These are phyloP conservation scores for Vannuccia rotundouncinata DNA, from an alignment of 2,888 invertebrate genomes.

Conservation along the genomic window DNA sequence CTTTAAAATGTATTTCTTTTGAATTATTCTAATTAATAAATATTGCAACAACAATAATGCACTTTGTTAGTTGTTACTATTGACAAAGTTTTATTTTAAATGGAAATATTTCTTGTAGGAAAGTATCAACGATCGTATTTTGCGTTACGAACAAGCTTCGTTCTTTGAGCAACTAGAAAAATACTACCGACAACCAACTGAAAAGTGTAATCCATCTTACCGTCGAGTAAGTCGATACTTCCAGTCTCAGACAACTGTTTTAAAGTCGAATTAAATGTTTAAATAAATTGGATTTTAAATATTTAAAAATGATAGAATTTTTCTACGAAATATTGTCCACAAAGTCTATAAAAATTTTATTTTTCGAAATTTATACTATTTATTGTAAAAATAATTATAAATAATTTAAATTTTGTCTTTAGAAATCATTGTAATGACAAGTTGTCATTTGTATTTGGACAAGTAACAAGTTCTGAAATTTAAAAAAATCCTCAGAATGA, in stretches of 20 bases:
- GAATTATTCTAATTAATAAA: too few relatives aligned
- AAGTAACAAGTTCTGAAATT: too few relatives aligned
- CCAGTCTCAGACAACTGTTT: neutral
- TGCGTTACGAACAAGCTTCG: neutral
- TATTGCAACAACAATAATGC: too few relatives aligned
- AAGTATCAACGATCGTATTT: neutral
- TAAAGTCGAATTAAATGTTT: too few relatives aligned
- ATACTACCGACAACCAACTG: neutral
- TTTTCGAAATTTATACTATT: neutral
- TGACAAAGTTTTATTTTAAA: neutral
- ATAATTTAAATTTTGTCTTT: neutral
- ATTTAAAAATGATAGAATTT: too few relatives aligned
- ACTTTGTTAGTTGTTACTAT: too few relatives aligned
- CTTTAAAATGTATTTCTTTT: too few relatives aligned
- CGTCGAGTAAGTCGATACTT: neutral
- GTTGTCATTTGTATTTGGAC: too few relatives aligned
- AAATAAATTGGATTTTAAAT: too few relatives aligned
- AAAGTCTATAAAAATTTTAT: too few relatives aligned
- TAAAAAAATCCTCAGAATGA: too few relatives aligned
- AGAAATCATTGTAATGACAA: neutral
- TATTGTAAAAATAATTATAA: neutral
- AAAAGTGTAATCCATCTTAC: neutral
- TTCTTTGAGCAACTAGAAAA: neutral
- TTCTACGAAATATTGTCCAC: too few relatives aligned
- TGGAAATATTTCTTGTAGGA: neutral